phyloP scores from a whole-genome alignment of 1,140 invertebrate species.

The Trachymyrmex septentrionalis region DNA sequence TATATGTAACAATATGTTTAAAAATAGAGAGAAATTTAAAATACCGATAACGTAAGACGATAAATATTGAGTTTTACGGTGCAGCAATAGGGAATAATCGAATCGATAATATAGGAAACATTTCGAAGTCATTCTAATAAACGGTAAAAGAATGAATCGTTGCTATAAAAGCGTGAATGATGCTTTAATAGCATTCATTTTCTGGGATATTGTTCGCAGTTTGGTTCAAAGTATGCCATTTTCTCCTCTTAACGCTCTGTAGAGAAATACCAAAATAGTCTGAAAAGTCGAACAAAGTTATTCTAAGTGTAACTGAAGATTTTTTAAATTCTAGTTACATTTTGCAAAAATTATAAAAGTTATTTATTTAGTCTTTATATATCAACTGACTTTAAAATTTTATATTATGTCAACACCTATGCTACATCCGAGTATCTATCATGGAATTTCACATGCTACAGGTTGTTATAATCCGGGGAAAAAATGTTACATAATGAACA shows the following conservation, averaged over 20 bases:
- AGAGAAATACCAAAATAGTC: not conserved
- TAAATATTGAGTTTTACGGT: conserved; percentile 33
- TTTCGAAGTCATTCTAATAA: conserved; percentile 18
- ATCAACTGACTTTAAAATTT: not conserved
- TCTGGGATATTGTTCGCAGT: not conserved
- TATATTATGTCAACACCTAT: not conserved
- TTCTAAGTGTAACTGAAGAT: not conserved
- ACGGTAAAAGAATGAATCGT: conserved; percentile 9
- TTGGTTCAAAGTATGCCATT: not conserved
- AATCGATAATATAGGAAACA: not conserved
- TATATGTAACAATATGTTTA: not conserved
- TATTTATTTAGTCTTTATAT: not conserved
- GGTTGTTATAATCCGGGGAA: not conserved
- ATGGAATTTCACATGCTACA: not conserved
- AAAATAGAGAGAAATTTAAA: not conserved
- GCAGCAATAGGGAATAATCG: not conserved
- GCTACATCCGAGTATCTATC: not conserved
- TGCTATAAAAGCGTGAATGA: conserved; percentile 10
- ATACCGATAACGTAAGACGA: not conserved
- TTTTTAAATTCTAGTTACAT: not conserved
- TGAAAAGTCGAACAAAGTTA: not conserved
- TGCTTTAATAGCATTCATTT: not conserved
- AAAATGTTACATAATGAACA: too few species aligned
- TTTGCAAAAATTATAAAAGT: not conserved
- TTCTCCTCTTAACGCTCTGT: not conserved